Conservation (phyloP, 2,113 vertebrate genomes). For the Leptobrachium ailaonicum region DNA sequence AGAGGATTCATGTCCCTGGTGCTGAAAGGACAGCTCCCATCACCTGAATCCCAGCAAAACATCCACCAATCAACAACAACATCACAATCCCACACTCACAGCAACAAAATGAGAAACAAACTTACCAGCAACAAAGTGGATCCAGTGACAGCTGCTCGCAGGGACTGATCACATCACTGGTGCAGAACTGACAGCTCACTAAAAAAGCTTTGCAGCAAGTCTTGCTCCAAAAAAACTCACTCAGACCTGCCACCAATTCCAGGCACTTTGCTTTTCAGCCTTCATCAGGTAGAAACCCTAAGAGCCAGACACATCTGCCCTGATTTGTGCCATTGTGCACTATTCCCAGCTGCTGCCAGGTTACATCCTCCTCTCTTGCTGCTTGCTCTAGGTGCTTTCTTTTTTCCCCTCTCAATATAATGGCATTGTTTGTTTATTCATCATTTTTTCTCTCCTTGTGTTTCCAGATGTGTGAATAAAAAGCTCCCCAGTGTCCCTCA, state of each 20-base stretch:
- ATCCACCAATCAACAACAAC: background rate
- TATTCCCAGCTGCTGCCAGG: background rate
- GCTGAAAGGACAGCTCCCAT: slow-evolving; percentile 11
- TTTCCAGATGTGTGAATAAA: no score
- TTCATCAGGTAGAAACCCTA: background rate
- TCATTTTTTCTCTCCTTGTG: no score
- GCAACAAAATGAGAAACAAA: background rate
- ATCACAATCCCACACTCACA: no score
- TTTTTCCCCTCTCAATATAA: no score
- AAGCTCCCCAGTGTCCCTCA: background rate
- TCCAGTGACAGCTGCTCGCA: no score
- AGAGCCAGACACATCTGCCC: background rate
- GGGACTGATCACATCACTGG: background rate
- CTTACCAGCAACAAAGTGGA: slow-evolving; percentile 9
- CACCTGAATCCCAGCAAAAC: background rate
- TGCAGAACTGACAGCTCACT: background rate
- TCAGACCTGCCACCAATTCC: background rate
- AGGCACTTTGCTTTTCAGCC: background rate
- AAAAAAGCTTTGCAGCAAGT: background rate
- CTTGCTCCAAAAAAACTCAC: background rate
- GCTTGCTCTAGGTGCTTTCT: background rate
- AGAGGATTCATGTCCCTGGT: slow-evolving; percentile 5
- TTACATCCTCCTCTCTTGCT: background rate
- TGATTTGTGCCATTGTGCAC: background rate
- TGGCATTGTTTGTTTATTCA: no score